A percentile compares a stretch with the other conserved stretches of the same genome.
Evolutionary conservation across 2,888 invertebrate species (phyloP).

Genomic region (Octodonta nipae): DNA sequence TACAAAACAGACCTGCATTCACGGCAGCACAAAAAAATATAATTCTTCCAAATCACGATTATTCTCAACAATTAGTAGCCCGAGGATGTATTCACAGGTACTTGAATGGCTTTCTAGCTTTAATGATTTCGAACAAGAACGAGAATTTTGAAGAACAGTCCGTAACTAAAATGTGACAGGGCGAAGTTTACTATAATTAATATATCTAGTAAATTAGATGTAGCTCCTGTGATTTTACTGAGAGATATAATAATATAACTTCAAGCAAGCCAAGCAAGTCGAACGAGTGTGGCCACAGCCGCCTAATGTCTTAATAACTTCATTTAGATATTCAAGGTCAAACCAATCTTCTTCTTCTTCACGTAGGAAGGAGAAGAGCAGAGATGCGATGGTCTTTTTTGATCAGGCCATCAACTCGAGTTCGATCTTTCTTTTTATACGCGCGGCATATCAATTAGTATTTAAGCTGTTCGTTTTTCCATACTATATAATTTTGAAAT

Average conservation of each 20-base stretch:
- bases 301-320: conserved; percentile 39
- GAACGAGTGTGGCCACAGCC: conserved; percentile 32
- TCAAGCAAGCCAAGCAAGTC: conserved; percentile 23
- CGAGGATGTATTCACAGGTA: too few relatives aligned
- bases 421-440: conserved; percentile 17
- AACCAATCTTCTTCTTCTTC: conserved; percentile 22
- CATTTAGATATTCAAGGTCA: conserved; percentile 36
- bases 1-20: too few relatives aligned
- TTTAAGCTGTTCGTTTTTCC: too few relatives aligned
- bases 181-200: conserved; percentile 28
- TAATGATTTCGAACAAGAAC: too few relatives aligned
- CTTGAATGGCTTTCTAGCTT: too few relatives aligned
- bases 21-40: too few relatives aligned
- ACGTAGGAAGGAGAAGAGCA: conserved; percentile 6
- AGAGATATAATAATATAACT: conserved; percentile 33
- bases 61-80: too few relatives aligned
- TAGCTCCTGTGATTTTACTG: conserved; percentile 33
- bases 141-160: not conserved
- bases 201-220: conserved; percentile 33
- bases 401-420: conserved; percentile 13
- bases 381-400: conserved; percentile 5
- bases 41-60: too few relatives aligned
- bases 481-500: conserved; percentile 1
- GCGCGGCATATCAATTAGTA: conserved; percentile 16
- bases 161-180: not conserved